A percentile compares a stretch with the other conserved stretches of the same genome.
These are phyloP conservation scores for Drosophila jambulina DNA, from an alignment of 1,140 invertebrate species.

Conservation along the genomic window DNA sequence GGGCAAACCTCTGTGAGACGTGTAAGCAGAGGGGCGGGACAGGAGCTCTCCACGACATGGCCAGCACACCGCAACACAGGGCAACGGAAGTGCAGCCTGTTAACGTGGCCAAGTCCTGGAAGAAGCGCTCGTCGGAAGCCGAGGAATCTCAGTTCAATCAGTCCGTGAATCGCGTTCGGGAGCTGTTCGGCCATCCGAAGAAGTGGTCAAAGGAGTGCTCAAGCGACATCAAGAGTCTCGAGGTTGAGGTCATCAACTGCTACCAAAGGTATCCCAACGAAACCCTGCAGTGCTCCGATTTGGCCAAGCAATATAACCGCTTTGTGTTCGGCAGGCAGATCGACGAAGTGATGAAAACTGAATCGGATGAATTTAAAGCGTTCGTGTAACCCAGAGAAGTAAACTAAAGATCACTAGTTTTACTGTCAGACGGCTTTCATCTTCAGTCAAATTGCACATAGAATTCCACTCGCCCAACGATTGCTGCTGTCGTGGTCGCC, in stretches of 20 bases:
- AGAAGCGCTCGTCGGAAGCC: constrained; percentile 51
- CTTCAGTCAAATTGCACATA: neutral
- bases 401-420: neutral
- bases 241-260: constrained; percentile 49
- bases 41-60: neutral
- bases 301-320: constrained; percentile 58
- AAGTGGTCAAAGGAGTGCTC: constrained; percentile 52
- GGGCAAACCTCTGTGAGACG: constrained; percentile 2
- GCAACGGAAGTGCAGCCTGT: neutral
- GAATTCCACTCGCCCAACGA: neutral
- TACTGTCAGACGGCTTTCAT: no score
- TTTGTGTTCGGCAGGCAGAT: constrained; percentile 61
- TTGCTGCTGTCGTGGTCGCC: neutral
- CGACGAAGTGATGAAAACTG: constrained; percentile 6
- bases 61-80: neutral
- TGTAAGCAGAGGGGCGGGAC: neutral
- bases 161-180: constrained; percentile 55
- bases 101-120: constrained; percentile 25
- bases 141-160: constrained; percentile 62
- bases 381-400: neutral
- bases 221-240: constrained; percentile 48
- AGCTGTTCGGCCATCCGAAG: constrained; percentile 47
- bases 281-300: constrained; percentile 51
- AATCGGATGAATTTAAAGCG: neutral
- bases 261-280: constrained; percentile 51